phyloP scores from a whole-genome alignment of 1,140 invertebrate genomes.

The Galendromus occidentalis region DNA sequence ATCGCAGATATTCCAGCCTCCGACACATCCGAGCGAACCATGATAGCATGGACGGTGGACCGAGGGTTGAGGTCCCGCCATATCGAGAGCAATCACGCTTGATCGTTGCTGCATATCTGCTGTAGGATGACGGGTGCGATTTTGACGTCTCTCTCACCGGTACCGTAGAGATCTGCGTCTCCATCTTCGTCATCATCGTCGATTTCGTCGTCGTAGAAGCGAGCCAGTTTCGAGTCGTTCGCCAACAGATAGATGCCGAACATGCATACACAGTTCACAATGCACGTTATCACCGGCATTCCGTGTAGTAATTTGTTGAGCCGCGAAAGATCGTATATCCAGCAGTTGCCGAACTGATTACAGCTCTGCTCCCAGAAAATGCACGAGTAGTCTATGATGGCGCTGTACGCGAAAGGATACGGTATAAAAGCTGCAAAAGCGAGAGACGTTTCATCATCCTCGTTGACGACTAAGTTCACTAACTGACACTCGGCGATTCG shows the following conservation, averaged over 20 bases:
- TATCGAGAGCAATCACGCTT: too few relatives aligned
- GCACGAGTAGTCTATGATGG: background rate
- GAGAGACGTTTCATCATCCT: too few relatives aligned
- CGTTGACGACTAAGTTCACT: too few relatives aligned
- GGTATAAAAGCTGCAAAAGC: background rate
- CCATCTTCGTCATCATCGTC: background rate
- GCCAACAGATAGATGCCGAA: background rate
- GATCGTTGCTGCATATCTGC: too few relatives aligned
- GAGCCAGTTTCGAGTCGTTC: background rate
- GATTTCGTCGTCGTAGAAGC: background rate
- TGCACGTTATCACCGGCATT: background rate
- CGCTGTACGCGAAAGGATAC: constrained; percentile 6
- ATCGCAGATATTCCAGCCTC: too few relatives aligned
- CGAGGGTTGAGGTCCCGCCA: too few relatives aligned
- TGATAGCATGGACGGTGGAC: too few relatives aligned
- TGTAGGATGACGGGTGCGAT: too few relatives aligned
- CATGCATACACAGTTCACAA: background rate
- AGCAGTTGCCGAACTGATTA: background rate
- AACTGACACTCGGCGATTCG: too few relatives aligned
- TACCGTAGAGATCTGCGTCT: background rate
- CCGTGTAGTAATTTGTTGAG: background rate
- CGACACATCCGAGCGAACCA: too few relatives aligned
- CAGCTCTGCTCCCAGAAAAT: constrained; percentile 6
- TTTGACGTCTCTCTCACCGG: background rate
- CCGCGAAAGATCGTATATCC: background rate